These are phyloP conservation scores for Ormyrus nitidulus DNA, from an alignment of 2,888 invertebrate genomes.

Conservation along the genomic window DNA sequence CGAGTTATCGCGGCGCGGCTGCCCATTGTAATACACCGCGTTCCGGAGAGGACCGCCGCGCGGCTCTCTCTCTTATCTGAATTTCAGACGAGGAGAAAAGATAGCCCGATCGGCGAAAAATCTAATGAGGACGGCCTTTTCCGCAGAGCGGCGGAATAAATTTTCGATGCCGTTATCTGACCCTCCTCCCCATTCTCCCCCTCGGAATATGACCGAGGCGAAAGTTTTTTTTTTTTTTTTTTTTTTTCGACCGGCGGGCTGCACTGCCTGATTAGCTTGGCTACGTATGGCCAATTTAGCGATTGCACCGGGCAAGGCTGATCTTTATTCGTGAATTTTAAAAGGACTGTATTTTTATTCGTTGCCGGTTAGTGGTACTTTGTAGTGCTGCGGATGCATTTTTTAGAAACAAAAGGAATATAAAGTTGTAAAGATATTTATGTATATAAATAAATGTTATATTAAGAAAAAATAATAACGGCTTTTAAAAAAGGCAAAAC, in stretches of 20 bases:
- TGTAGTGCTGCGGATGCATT: neutral
- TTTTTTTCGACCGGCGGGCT: too few relatives aligned
- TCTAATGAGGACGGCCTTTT: constrained; percentile 41
- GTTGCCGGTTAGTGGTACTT: neutral
- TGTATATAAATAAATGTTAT: too few relatives aligned
- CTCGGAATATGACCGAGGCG: constrained; percentile 20
- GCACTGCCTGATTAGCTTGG: constrained; percentile 10
- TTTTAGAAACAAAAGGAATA: too few relatives aligned
- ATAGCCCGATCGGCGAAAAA: neutral
- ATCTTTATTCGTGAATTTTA: constrained; percentile 9
- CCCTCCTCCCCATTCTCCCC: neutral
- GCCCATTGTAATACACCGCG: constrained; percentile 44
- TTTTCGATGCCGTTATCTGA: constrained; percentile 41
- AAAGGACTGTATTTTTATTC: constrained; percentile 14
- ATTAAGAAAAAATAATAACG: too few relatives aligned
- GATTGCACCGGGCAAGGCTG: neutral
- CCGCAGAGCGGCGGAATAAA: constrained; percentile 40
- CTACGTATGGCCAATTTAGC: constrained; percentile 21
- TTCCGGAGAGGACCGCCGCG: constrained; percentile 1
- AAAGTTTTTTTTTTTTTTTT: neutral
- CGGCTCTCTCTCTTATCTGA: neutral
- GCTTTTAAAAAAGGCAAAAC: too few relatives aligned
- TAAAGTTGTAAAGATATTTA: too few relatives aligned
- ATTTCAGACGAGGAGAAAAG: neutral
- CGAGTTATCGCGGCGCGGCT: constrained; percentile 8